These are phyloP conservation scores for Oreochromis mossambicus DNA, from an alignment of 2,797 vertebrate species.

Conservation along the genomic window DNA sequence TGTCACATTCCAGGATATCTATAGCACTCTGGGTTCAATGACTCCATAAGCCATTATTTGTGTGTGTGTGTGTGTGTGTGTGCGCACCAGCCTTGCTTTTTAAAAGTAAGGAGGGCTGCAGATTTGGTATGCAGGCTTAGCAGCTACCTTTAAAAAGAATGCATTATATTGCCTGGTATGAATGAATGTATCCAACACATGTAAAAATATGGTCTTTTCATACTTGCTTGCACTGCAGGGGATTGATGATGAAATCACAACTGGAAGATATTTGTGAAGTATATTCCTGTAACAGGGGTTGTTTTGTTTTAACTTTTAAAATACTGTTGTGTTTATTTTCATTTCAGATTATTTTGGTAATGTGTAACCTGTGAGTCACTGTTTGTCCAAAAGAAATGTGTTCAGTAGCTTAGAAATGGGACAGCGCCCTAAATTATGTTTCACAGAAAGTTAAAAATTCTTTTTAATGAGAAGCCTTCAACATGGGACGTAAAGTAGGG, in stretches of 20 bases:
- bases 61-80: too few relatives aligned
- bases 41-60: too few relatives aligned
- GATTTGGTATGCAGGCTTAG: not conserved
- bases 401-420: not conserved
- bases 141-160: not conserved
- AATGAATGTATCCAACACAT: fast-evolving
- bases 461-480: not conserved
- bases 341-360: not conserved
- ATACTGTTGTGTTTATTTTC: not conserved
- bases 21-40: not conserved
- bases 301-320: not conserved
- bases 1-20: not conserved
- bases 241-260: not conserved
- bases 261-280: not conserved
- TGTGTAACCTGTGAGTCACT: not conserved
- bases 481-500: not conserved
- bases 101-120: not conserved
- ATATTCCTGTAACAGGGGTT: not conserved
- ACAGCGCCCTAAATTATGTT: not conserved
- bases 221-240: fast-evolving
- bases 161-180: not conserved
- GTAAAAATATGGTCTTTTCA: not conserved
- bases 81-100: too few relatives aligned
- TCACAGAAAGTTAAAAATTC: not conserved
- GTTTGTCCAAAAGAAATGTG: not conserved